Evolutionary conservation across 2,888 invertebrate genomes (phyloP), one percentile per base, ranked within the genome.

Genomic region (Drosophila tanythrix): DNA sequence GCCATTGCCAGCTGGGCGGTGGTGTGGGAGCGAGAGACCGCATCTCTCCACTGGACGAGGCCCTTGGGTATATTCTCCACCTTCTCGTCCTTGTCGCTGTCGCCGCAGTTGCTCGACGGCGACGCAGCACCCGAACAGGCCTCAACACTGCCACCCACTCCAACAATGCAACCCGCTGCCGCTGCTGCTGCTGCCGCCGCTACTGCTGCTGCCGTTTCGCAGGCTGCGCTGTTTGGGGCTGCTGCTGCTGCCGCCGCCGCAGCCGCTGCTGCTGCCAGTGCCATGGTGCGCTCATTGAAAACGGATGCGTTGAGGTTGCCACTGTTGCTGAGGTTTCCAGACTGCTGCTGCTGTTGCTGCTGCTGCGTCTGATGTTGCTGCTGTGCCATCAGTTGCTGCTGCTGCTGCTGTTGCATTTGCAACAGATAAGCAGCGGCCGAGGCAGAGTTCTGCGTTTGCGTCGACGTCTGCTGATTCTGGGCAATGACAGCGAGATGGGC

Each of bases 1-100:
- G 97, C 96, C 96, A 98, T 96, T 29, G 97, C 97, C 31, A 99
- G 94, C 92, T 99, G 99, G 0, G 98, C 97, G 0, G 98, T 96
- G 0, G 98, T 98, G 88, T 95, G 96, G 53, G 98, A 96, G 58
- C 96, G 95, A 1, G 95, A 94, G 0, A 99, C 96, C 0, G 97
- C 98, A 82, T 97, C 97, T 0, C 99, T 96, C 99, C 99, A 99
- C 33, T 95, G 95, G 8, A 95, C 94, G 78, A 97, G 93, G 0
- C 98, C 98, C 79, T 93, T 93, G 15, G 93, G 93, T 70, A 93
- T 91, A 58, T 93, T 92, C 86, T 93, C 93, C 53, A 92, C 82
- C 64, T 92, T 92, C 70, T 91, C 91, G 52, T 93, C 93, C 66
- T 88, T 91, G 29, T 93, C 93, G 70, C 93, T 93, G 71, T 93